A percentile compares a stretch with the other conserved stretches of the same genome.
Conservation (phyloP, 2,888 invertebrate species). For the Bibio marci region DNA sequence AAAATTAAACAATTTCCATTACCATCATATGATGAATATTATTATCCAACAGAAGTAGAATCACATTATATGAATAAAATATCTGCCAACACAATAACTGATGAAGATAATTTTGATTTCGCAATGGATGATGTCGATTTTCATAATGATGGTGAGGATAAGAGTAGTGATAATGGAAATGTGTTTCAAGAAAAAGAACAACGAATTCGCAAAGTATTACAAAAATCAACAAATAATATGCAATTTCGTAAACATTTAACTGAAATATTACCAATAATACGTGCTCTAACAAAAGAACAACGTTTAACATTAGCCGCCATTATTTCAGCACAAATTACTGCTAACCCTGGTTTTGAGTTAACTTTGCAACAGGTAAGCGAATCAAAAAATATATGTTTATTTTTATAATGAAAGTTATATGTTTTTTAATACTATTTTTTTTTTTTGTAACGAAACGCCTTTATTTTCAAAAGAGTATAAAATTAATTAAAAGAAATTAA, state of each 20-base stretch:
- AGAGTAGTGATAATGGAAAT: conserved; percentile 14
- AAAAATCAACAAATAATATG: conserved; percentile 38
- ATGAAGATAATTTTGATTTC: no score
- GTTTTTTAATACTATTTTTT: no score
- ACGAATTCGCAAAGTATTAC: conserved; percentile 34
- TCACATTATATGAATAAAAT: no score
- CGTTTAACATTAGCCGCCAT: conserved; percentile 42
- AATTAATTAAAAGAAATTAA: no score
- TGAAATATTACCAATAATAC: conserved; percentile 44
- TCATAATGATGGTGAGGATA: conserved; percentile 10
- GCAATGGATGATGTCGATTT: no score
- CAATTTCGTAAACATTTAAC: conserved; percentile 41
- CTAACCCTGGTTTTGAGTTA: conserved; percentile 33
- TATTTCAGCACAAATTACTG: conserved; percentile 41
- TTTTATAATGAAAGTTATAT: no score
- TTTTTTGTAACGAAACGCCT: neutral
- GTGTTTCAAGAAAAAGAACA: conserved; percentile 24
- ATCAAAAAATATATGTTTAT: neutral
- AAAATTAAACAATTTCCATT: no score
- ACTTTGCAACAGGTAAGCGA: conserved; percentile 37
- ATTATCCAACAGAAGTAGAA: no score
- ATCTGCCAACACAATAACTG: no score
- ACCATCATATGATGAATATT: no score
- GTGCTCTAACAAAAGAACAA: conserved; percentile 43
- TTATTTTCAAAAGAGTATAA: neutral